phyloP scores from a whole-genome alignment of 2,888 invertebrate genomes.

The Argyra leucocephala region DNA sequence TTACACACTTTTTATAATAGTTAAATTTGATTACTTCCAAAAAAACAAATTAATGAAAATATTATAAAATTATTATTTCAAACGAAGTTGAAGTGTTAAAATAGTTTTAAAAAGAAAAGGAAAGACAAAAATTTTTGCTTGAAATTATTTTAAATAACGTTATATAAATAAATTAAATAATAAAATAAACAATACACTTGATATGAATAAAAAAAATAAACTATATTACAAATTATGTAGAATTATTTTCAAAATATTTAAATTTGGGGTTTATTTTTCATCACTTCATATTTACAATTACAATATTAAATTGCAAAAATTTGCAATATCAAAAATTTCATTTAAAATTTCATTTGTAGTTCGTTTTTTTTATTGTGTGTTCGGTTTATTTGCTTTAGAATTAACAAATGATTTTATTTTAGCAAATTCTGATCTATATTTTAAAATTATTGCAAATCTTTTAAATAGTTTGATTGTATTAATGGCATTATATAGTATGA shows the following conservation, averaged over 20 bases:
- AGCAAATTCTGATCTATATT: neutral
- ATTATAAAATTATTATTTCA: no score
- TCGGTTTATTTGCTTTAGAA: neutral
- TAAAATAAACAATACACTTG: no score
- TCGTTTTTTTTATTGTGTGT: neutral
- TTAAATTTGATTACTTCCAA: no score
- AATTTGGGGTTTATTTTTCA: neutral
- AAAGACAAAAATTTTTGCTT: no score
- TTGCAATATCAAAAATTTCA: neutral
- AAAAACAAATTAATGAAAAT: no score
- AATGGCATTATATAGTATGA: neutral
- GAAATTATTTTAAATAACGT: no score
- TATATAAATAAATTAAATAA: no score
- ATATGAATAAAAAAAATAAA: no score
- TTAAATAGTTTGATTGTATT: neutral
- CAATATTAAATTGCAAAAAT: neutral
- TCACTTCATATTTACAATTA: neutral
- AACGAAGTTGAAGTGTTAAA: no score
- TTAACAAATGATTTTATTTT: neutral
- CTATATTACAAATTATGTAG: neutral
- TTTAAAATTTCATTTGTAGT: neutral
- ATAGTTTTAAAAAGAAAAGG: no score
- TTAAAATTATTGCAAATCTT: neutral
- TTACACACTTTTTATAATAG: no score
- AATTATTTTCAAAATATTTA: neutral